Conservation (phyloP, 2,888 invertebrate species). For the Pollenia angustigena region DNA sequence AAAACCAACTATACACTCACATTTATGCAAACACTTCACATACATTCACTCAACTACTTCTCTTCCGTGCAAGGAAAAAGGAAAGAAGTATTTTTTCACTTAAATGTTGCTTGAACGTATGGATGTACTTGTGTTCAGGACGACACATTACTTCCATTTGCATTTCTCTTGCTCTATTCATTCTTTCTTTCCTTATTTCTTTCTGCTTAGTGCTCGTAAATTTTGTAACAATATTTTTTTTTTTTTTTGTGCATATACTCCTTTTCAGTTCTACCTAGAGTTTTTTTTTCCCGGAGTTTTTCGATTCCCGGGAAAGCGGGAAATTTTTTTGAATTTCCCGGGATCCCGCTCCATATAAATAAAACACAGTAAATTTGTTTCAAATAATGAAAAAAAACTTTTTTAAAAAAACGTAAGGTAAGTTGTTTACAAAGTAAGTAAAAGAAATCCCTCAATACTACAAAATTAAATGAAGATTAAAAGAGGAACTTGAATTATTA, state of each 20-base stretch:
- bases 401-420: too few species aligned
- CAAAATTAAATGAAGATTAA: too few species aligned
- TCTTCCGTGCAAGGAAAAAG: background rate
- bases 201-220: slow-evolving; percentile 3
- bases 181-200: background rate
- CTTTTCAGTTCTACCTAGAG: background rate
- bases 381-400: too few species aligned
- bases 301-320: too few species aligned
- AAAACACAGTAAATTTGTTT: too few species aligned
- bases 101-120: slow-evolving; percentile 16
- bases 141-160: slow-evolving; percentile 24
- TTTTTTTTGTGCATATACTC: background rate
- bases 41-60: slow-evolving; percentile 6
- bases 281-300: too few species aligned
- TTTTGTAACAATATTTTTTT: slow-evolving; percentile 4
- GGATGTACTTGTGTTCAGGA: background rate
- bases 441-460: too few species aligned
- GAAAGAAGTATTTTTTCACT: slow-evolving; percentile 2
- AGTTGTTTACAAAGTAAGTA: too few species aligned
- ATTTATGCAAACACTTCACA: slow-evolving; percentile 1
- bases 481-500: too few species aligned
- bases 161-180: background rate
- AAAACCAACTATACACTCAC: background rate
- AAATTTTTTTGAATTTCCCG: too few species aligned
- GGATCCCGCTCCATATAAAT: too few species aligned